A percentile compares a stretch with the other conserved stretches of the same genome.
Conservation (phyloP, 2,888 invertebrate genomes). For the Orthonevra nobilis region DNA sequence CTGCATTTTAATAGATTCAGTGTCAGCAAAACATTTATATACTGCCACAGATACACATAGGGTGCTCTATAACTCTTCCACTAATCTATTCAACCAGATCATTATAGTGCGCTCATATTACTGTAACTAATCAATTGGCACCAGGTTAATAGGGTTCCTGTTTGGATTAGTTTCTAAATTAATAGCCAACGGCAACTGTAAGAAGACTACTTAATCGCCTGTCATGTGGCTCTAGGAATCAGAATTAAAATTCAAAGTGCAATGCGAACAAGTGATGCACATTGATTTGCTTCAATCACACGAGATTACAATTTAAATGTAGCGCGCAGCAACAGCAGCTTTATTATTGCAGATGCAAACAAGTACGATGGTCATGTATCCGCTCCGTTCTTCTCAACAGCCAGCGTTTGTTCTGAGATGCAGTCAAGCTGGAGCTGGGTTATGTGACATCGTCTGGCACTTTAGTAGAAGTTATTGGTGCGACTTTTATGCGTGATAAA, state of each 20-base stretch:
- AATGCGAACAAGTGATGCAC: background rate
- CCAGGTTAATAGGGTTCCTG: constrained; percentile 51
- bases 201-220: constrained; percentile 46
- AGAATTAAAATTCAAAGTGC: constrained; percentile 16
- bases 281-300: constrained; percentile 41
- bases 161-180: constrained; percentile 45
- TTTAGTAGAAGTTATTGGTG: constrained; percentile 67
- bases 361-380: constrained; percentile 21
- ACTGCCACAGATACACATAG: constrained; percentile 31
- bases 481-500: constrained; percentile 70
- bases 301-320: constrained; percentile 59
- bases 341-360: constrained; percentile 37
- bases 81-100: constrained; percentile 47
- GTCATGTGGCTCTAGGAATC: constrained; percentile 16
- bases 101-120: too few relatives aligned
- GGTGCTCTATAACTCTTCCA: constrained; percentile 18
- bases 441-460: constrained; percentile 60
- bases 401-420: constrained; percentile 34
- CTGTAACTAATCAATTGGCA: too few relatives aligned
- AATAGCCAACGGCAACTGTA: constrained; percentile 37
- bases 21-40: constrained; percentile 11
- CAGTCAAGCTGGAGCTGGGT: constrained; percentile 23
- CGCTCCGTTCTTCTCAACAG: constrained; percentile 30
- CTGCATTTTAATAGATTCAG: too few relatives aligned
- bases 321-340: constrained; percentile 32